Base-by-base conservation (phyloP, 2,113 vertebrate genomes). In the Sapajus apella region DNA sequence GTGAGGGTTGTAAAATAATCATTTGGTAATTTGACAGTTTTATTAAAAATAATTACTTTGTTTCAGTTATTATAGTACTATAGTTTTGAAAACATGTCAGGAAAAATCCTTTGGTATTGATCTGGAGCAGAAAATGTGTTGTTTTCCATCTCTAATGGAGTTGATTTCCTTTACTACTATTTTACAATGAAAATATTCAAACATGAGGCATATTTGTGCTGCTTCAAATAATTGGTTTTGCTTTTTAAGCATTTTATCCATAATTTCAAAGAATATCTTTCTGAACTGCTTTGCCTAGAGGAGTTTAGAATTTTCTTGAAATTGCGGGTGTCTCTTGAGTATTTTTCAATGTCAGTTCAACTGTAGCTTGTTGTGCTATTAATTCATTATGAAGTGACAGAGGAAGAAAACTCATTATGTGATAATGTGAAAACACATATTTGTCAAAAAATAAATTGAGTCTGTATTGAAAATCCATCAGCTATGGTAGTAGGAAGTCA, bases 371-470 rank as follows among this genome's bases (percentile, higher is more conserved):
- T 87, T 64, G 68, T 97, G 95, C 7, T 72, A 32, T 97, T 97
- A 96, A 97, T 97, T 98, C 80, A 90, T 91, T 97, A 96, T 87
- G 30, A 97, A 96, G 27, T 97, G 96, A 85, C 64, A 88, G 40
- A 97, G 77, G 66, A 97, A 92, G 91, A 94, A 97, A 96, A 87
- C 77, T 79, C 92, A 77, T 97, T 97, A 79, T 79, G 47, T 94
- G 37, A 23, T 96, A 93, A 94, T 96, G 85, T 16, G 37, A 97
- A 98, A 97, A 85, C 92, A 96, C 8, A 45, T 8, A 81, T 96
- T 98, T 97, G 58, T 97, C 82, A 96, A 96, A 97, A 97, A 98
- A 97, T 37, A 72, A 96, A 92, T 75, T 64, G 2, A 95, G 37
- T 94, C 96, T 30, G 8, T 88, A 83, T 96, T 96, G 80, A 81